These are phyloP conservation scores for Hormaphis cornu DNA, from an alignment of 1,140 invertebrate genomes.

Conservation along the genomic window DNA sequence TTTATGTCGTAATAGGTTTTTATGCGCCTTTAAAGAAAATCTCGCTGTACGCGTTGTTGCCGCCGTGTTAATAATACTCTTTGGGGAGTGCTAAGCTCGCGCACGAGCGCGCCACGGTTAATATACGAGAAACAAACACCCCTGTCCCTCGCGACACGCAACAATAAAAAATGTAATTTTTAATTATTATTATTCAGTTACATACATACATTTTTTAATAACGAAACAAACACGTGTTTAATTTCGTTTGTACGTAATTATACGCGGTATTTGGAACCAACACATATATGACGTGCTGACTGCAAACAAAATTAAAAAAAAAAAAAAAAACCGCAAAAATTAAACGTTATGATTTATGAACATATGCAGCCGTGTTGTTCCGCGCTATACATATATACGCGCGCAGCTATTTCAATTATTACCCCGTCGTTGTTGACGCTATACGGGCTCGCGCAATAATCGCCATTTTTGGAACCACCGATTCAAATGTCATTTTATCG, in stretches of 20 bases:
- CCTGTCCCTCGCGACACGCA: conserved; percentile 21
- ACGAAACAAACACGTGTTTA: conserved; percentile 19
- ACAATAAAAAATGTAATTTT: conserved; percentile 29
- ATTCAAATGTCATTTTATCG: no score
- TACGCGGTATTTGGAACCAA: neutral
- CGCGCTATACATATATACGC: no score
- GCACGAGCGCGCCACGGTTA: conserved; percentile 6
- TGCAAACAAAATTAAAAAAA: no score
- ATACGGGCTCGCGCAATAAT: no score
- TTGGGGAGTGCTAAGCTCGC: conserved; percentile 17
- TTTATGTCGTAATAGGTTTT: conserved; percentile 24
- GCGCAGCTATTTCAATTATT: no score
- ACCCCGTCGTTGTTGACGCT: no score
- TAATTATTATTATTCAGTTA: conserved; percentile 28
- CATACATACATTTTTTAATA: conserved; percentile 25
- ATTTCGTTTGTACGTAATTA: neutral
- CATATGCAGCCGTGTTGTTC: no score
- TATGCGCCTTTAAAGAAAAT: conserved; percentile 11
- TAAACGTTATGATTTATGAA: no score
- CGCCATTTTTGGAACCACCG: no score
- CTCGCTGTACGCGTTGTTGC: conserved; percentile 8
- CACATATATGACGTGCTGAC: neutral
- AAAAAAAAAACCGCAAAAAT: no score
- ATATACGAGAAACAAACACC: conserved; percentile 7
- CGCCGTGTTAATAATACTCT: conserved; percentile 14